Conservation (phyloP, 1,140 invertebrate genomes). For the Bicyclus anynana region DNA sequence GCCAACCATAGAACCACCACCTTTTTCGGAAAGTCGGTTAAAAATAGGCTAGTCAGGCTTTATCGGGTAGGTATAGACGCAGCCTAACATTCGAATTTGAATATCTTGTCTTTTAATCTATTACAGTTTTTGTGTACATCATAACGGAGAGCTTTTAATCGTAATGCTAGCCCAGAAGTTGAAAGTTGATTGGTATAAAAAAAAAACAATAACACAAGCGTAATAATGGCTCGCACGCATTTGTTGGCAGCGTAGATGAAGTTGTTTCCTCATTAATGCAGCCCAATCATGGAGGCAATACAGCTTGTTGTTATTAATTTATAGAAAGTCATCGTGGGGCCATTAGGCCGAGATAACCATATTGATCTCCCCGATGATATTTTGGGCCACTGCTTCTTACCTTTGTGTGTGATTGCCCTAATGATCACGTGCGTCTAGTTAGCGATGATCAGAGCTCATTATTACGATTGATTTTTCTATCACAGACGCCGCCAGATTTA, state of each 20-base stretch:
- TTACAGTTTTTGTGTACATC: slow-evolving; percentile 1
- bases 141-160: slow-evolving; percentile 8
- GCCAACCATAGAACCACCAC: too few relatives aligned
- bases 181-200: slow-evolving; percentile 35
- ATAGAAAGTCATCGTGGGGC: slow-evolving; percentile 71
- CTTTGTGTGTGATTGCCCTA: slow-evolving; percentile 64
- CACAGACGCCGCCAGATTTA: slow-evolving; percentile 58
- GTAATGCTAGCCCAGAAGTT: slow-evolving; percentile 35
- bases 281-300: slow-evolving; percentile 53
- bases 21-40: too few relatives aligned
- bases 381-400: slow-evolving; percentile 35
- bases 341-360: slow-evolving; percentile 70
- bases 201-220: slow-evolving; percentile 43
- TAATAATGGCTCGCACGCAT: slow-evolving; percentile 48
- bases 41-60: too few relatives aligned
- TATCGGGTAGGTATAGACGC: too few relatives aligned
- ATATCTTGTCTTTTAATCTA: slow-evolving; percentile 5
- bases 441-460: slow-evolving; percentile 58
- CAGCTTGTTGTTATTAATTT: slow-evolving; percentile 71
- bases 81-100: not conserved
- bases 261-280: slow-evolving; percentile 64
- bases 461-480: slow-evolving; percentile 61
- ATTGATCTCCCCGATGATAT: slow-evolving; percentile 61
- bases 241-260: slow-evolving; percentile 48
- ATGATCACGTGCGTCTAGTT: slow-evolving; percentile 70